A percentile compares a stretch with the other conserved stretches of the same genome.
phyloP scores from a whole-genome alignment of 2,797 vertebrate genomes.

The Pelobates cultripes region DNA sequence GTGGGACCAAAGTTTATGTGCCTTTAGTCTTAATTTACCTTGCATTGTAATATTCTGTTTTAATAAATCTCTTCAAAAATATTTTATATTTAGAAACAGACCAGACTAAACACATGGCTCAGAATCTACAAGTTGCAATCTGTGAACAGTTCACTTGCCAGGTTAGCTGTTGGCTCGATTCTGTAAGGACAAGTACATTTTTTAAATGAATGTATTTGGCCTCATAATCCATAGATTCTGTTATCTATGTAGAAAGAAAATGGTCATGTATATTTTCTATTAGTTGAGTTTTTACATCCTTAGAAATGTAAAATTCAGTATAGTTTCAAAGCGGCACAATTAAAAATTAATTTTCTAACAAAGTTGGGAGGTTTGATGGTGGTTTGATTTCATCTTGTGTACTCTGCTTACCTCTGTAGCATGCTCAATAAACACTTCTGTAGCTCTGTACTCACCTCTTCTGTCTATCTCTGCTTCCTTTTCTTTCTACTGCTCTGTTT shows the following conservation, averaged over 20 bases:
- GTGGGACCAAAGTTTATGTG: conserved; percentile 99
- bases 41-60: conserved; percentile 89
- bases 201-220: conserved; percentile 80
- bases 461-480: conserved; percentile 86
- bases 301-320: conserved; percentile 89
- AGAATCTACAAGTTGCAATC: conserved; percentile 81
- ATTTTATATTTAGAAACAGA: conserved; percentile 83
- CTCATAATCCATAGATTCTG: conserved; percentile 79
- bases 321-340: conserved; percentile 91
- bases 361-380: conserved; percentile 83
- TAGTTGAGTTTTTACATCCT: conserved; percentile 88
- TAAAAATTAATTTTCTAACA: conserved; percentile 94
- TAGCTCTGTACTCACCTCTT: conserved; percentile 88
- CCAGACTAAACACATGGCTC: conserved; percentile 82
- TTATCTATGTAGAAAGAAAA: conserved; percentile 79
- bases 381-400: conserved; percentile 85
- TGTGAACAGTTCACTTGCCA: conserved; percentile 73
- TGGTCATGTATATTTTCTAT: conserved; percentile 88
- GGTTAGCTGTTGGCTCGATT: conserved; percentile 75
- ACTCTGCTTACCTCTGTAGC: conserved; percentile 94
- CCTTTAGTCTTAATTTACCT: conserved; percentile 95
- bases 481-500: conserved; percentile 79
- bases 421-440: conserved; percentile 98
- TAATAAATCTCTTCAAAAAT: conserved; percentile 83
- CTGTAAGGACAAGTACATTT: conserved; percentile 80